A percentile compares a stretch with the other conserved stretches of the same genome.
Conservation (phyloP, 2,888 invertebrate genomes). For the Phyllotreta cruciferae region DNA sequence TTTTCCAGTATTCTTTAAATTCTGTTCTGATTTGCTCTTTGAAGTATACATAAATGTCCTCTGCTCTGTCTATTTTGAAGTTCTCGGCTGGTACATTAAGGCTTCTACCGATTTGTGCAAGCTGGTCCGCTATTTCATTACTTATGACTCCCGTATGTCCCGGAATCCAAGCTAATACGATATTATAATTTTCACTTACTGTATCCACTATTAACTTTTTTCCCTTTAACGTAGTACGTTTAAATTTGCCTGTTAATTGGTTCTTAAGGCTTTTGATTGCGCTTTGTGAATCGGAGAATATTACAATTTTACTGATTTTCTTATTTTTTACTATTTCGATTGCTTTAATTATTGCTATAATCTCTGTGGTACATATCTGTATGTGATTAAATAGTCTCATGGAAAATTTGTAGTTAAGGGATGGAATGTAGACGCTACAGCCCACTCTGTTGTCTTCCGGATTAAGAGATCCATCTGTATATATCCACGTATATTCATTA, state of each 20-base stretch:
- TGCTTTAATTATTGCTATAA: slow-evolving; percentile 19
- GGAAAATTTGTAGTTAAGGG: slow-evolving; percentile 8
- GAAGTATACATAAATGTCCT: background rate
- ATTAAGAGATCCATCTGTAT: slow-evolving; percentile 2
- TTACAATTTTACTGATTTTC: slow-evolving; percentile 6
- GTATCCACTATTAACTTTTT: slow-evolving; percentile 4
- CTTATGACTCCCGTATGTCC: slow-evolving; percentile 12
- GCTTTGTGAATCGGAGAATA: slow-evolving; percentile 19
- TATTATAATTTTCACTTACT: background rate
- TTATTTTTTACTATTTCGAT: background rate
- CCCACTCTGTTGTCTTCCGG: slow-evolving; percentile 1
- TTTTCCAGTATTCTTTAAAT: slow-evolving; percentile 3
- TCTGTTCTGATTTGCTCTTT: background rate
- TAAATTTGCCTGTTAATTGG: background rate
- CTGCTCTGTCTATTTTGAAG: background rate
- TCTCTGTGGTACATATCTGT: slow-evolving; percentile 11
- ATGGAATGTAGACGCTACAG: slow-evolving; percentile 4
- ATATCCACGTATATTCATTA: background rate
- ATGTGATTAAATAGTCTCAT: slow-evolving; percentile 1
- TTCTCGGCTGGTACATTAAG: slow-evolving; percentile 5
- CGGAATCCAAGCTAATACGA: slow-evolving; percentile 14
- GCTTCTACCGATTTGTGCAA: slow-evolving; percentile 13
- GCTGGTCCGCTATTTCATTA: slow-evolving; percentile 14
- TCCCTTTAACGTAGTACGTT: background rate
- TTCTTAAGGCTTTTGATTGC: slow-evolving; percentile 10